Base-by-base conservation (phyloP, 2,797 vertebrate genomes). In the Gymnoscopelus braueri region DNA sequence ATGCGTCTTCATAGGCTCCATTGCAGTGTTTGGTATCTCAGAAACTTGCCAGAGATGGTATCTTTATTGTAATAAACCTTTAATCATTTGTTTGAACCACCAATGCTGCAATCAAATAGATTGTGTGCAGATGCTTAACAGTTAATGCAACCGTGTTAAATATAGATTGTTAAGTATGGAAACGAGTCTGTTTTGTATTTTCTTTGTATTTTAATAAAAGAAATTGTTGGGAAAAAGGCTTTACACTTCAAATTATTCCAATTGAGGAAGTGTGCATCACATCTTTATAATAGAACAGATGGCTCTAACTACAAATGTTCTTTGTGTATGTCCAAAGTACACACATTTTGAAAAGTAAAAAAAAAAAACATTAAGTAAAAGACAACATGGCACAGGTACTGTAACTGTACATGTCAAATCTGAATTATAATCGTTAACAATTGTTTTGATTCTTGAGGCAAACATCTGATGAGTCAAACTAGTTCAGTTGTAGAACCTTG, bases 401-500 rank as follows among this genome's bases (percentile, higher is more conserved):
- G 5, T 4, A 48, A 2, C 47, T n/a, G 49, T n/a, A 14, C 50
- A 15, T 51, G 50, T 50, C 48, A 5, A 4, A 50, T 5, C 32
- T 35, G 4, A 44, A 44, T 44, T 9, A 44, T 8, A 39, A 9
- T 44, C 2, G 39, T 10, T 44, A 44, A 44, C 39, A 44, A 5
- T 35, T 35, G 32, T 44, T 29, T 44, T 32, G 0, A 32, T 5
- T 5, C 32, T 32, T 44, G 39, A 9, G 7, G 39, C 39, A 39
- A 39, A 44, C 39, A 44, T 44, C 12, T 3, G 12, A n/a, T 50
- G 49, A 50, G 49, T 12, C 11, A n/a, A 50, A 51, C 13, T 51
- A 51, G 3, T 13, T 94, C 81, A 92, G 72, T 93, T 92, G 74
- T 86, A 93, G 78, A 69, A 95, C 74, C 90, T 85, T 59, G 65